Conservation (phyloP, 2,888 invertebrate species). For the Xanthia togata region DNA sequence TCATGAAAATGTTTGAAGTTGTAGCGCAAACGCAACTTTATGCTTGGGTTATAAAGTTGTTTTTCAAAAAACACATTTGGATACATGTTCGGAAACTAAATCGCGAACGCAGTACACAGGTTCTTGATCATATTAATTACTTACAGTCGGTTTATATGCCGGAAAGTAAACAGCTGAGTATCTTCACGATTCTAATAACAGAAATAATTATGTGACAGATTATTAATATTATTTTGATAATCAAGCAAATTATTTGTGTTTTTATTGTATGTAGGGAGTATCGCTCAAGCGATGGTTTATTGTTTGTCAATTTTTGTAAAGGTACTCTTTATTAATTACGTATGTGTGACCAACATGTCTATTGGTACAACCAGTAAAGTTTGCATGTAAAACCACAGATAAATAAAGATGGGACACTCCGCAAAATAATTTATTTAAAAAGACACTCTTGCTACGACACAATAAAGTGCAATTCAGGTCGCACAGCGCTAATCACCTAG, state of each 20-base stretch:
- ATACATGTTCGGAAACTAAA: not conserved
- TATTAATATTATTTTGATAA: constrained; percentile 18
- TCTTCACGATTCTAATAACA: not conserved
- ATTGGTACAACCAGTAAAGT: not conserved
- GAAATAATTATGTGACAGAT: constrained; percentile 7
- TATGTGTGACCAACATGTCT: too few relatives aligned
- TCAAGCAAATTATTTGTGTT: not conserved
- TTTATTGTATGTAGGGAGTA: not conserved
- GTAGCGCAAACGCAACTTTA: not conserved
- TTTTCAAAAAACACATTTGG: not conserved
- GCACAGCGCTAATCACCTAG: too few relatives aligned
- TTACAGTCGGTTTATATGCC: constrained; percentile 10
- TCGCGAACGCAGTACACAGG: too few relatives aligned
- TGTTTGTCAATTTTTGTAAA: not conserved
- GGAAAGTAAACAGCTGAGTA: constrained; percentile 2
- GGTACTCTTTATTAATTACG: too few relatives aligned
- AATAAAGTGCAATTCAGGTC: too few relatives aligned
- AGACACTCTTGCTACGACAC: too few relatives aligned
- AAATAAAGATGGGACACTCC: too few relatives aligned
- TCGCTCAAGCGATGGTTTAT: constrained; percentile 11
- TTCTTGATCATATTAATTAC: constrained; percentile 37
- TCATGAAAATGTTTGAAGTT: not conserved
- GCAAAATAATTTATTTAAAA: too few relatives aligned
- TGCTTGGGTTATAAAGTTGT: accelerated
- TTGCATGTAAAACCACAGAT: too few relatives aligned